Base-by-base conservation (phyloP, 2,113 vertebrate species). In the Hassar affinis region DNA sequence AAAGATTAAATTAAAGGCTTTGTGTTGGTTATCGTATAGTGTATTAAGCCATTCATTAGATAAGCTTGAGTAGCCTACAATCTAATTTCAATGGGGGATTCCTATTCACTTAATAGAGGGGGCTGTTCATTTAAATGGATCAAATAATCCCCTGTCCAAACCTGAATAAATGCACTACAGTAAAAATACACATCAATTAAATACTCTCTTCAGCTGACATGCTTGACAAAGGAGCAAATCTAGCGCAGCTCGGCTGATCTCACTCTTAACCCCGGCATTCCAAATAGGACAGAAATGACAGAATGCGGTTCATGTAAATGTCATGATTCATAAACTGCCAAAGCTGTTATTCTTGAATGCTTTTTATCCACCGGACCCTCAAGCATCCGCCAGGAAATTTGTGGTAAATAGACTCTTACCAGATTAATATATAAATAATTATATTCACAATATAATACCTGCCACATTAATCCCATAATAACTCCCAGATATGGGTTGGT, bases 41-140 rank as follows among this genome's bases (percentile, higher is more conserved):
- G 64, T 80, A 89, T 89, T 85, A 81, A 85, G 85, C 85, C 90
- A 89, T 92, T 91, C 89, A 92, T 94, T 93, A 92, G 89, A 88
- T 90, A 87, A 88, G 87, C 90, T 90, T 85, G 85, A 89, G 88
- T 90, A 91, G 91, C 84, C 84, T 72, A 84, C 88, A 88, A 87
- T 92, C 83, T 90, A 89, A 93, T 92, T 92, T 88, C 71, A 88
- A 89, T 61, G 85, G 87, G 89, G 87, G 89, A 89, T 91, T 90
- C 87, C 79, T 87, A 56, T 80, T 84, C 78, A 22, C 75, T 80
- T 85, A 88, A 86, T 77, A 68, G 85, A 86, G 82, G 42, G 59
- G 89, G 87, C 83, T 79, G 82, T 90, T 89, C 83, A 88, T 85
- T 84, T 82, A 87, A 85, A 83, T 78, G 83, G 80, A 85, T 79